phyloP scores from a whole-genome alignment of 2,888 invertebrate genomes.

The Micoletzkya japonica region DNA sequence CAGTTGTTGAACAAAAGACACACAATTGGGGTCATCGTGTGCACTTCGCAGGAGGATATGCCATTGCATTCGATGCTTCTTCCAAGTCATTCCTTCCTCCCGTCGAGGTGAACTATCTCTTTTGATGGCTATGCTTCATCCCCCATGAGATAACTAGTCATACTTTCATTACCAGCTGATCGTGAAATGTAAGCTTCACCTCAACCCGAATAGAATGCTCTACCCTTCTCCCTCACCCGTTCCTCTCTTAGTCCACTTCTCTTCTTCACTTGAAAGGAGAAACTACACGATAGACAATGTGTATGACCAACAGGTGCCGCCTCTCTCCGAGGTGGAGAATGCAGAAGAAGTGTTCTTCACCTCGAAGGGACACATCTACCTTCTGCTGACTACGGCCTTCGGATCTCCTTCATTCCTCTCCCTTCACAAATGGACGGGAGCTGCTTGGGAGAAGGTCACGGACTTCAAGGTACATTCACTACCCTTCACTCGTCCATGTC shows the following conservation, averaged over 20 bases:
- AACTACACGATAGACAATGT: too few relatives aligned
- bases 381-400: constrained; percentile 37
- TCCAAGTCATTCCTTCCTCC: constrained; percentile 31
- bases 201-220: too few relatives aligned
- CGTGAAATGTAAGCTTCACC: too few relatives aligned
- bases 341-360: constrained; percentile 38
- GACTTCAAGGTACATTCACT: constrained; percentile 30
- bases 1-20: constrained; percentile 36
- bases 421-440: constrained; percentile 38
- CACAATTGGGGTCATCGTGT: constrained; percentile 43
- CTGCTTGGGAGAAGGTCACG: constrained; percentile 33
- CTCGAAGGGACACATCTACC: constrained; percentile 33
- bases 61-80: constrained; percentile 34
- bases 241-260: too few relatives aligned
- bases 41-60: constrained; percentile 40
- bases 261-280: too few relatives aligned
- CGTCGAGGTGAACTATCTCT: constrained; percentile 31
- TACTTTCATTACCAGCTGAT: too few relatives aligned
- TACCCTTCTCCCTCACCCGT: too few relatives aligned
- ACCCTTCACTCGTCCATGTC: not conserved
- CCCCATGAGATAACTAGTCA: not conserved
- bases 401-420: constrained; percentile 32
- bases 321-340: constrained; percentile 38
- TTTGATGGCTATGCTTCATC: not conserved
- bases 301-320: constrained; percentile 37